Evolutionary conservation across 1,140 invertebrate species (phyloP), one percentile per base, ranked within the genome.

Genomic region (Monochamus saltuarius): DNA sequence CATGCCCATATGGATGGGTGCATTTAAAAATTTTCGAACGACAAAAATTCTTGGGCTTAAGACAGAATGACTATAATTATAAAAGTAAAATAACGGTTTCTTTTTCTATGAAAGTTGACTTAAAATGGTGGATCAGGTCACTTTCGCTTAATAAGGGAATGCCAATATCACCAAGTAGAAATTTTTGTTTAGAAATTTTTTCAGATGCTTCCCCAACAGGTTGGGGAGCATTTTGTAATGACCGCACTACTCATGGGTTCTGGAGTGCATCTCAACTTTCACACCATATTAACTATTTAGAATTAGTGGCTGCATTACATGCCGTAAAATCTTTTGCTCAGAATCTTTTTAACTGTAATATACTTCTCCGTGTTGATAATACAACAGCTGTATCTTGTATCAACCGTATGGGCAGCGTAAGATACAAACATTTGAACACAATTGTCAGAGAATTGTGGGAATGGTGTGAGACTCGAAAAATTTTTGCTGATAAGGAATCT

Each of bases 221-320:
- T 10, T 75, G 73, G 75, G 77, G 73, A 1, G 60, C 69, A 0
- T 36, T 65, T 40, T 76, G 68, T 52, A 64, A 70, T 7, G 51
- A 56, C 7, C 4, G 60, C 9, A 56, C 16, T 42, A 59, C 58
- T 1, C 52, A 66, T 47, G 77, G 73, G 0, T 46, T 22, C 36
- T 77, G 75, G 76, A 56, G 60, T 61, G 49, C 13, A 13, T 1
- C 11, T 6, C 43, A 73, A 68, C 66, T 10, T 22, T 22, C 42
- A 7, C 16, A 46, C 43, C 49, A 70, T 58, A 78, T 77, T 22
- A 77, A 78, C 66, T 75, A 70, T 57, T 65, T 77, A 55, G 74
- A 77, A 56, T 34, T 77, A 0, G 37, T 69, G 35, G 73, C 77
- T 0, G 65, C 58, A 2, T 29, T 29, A 29, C 2, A 29, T 29